Conservation (phyloP, 2,888 invertebrate species). For the Chloroclystis v-ata region DNA sequence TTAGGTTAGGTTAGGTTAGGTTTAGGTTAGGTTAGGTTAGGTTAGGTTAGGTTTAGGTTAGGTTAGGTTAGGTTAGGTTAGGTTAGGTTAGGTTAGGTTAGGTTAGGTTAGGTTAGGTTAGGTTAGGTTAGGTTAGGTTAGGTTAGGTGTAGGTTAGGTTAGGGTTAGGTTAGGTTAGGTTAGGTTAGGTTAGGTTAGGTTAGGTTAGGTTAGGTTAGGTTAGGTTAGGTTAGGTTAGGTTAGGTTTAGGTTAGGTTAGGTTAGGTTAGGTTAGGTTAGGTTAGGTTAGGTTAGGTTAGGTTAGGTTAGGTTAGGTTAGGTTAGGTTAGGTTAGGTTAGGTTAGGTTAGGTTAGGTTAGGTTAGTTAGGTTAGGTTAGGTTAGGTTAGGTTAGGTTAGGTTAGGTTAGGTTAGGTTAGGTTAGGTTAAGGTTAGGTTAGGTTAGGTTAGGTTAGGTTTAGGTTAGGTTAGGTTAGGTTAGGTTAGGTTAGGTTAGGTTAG, state of each 20-base stretch:
- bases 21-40: slow-evolving; percentile 20
- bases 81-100: slow-evolving; percentile 22
- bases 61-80: slow-evolving; percentile 20
- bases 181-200: slow-evolving; percentile 28
- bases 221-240: slow-evolving; percentile 21
- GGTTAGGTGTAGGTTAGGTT: slow-evolving; percentile 20
- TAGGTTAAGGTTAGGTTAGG: slow-evolving; percentile 26
- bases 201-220: slow-evolving; percentile 25
- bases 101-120: slow-evolving; percentile 23
- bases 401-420: slow-evolving; percentile 31
- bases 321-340: slow-evolving; percentile 16
- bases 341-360: slow-evolving; percentile 16
- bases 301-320: slow-evolving; percentile 16
- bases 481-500: slow-evolving; percentile 28
- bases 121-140: slow-evolving; percentile 30
- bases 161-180: slow-evolving; percentile 19
- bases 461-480: slow-evolving; percentile 25
- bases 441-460: slow-evolving; percentile 28
- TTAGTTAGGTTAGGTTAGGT: slow-evolving; percentile 2
- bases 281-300: slow-evolving; percentile 21
- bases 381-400: slow-evolving; percentile 18
- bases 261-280: slow-evolving; percentile 23
- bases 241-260: slow-evolving; percentile 21
- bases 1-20: too few species aligned
- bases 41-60: slow-evolving; percentile 20